Percentiles rank a stretch among this genome's conserved stretches.
phyloP scores from a whole-genome alignment of 2,113 vertebrate species.

The Heliornis fulica region DNA sequence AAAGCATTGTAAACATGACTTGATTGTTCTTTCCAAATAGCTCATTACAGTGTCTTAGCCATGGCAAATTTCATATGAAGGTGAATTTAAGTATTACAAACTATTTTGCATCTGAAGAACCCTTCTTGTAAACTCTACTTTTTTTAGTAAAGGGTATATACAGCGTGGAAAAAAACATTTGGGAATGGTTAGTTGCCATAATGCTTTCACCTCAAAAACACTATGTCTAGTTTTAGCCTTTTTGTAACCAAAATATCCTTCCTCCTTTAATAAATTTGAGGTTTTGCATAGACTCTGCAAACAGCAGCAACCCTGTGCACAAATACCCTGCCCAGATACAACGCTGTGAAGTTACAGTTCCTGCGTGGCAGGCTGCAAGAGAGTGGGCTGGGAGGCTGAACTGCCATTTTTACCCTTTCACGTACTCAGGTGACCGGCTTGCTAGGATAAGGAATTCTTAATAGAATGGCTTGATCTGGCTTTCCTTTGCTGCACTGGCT shows the following conservation, averaged over 20 bases:
- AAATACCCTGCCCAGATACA: background rate
- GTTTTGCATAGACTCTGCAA: background rate
- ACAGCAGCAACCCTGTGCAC: fast-evolving
- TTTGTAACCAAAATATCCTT: background rate
- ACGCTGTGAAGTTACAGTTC: background rate
- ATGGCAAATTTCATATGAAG: background rate
- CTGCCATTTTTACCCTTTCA: background rate
- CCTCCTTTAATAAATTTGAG: background rate
- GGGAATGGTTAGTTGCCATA: background rate
- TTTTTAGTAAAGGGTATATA: background rate
- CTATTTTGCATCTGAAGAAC: background rate
- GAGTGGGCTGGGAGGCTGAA: background rate
- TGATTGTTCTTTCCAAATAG: background rate
- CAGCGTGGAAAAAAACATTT: background rate
- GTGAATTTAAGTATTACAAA: background rate
- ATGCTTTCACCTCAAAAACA: background rate
- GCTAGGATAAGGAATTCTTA: background rate
- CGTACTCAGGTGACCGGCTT: background rate
- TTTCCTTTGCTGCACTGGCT: background rate
- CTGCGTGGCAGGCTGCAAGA: background rate
- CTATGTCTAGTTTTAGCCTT: background rate
- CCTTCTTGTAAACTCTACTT: background rate
- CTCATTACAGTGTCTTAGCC: background rate
- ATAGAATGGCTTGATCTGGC: background rate
- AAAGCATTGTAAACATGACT: slow-evolving; percentile 6